phyloP scores from a whole-genome alignment of 2,888 invertebrate genomes.

The Chrysina gloriosa region DNA sequence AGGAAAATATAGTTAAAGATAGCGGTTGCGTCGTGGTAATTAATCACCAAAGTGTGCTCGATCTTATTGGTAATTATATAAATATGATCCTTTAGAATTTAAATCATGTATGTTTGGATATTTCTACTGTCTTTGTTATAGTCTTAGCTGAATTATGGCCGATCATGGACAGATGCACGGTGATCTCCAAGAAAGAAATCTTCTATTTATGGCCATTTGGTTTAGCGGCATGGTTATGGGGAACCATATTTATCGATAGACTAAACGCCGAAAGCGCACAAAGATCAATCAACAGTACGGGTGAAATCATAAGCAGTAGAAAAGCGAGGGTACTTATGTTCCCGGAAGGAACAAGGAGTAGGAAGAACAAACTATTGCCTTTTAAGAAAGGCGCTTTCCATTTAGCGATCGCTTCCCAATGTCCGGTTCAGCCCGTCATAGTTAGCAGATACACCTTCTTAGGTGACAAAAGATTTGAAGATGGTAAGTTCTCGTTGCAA shows the following conservation, averaged over 20 bases:
- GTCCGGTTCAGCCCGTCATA: slow-evolving; percentile 90
- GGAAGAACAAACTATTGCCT: slow-evolving; percentile 80
- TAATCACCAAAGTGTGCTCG: slow-evolving; percentile 91
- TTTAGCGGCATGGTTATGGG: slow-evolving; percentile 87
- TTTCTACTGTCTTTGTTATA: slow-evolving; percentile 56
- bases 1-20: slow-evolving; percentile 79
- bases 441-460: slow-evolving; percentile 86
- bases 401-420: slow-evolving; percentile 84
- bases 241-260: slow-evolving; percentile 89
- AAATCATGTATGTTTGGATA: not conserved
- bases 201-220: slow-evolving; percentile 88
- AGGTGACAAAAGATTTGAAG: slow-evolving; percentile 69
- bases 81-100: slow-evolving; percentile 25
- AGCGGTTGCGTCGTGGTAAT: slow-evolving; percentile 84
- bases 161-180: slow-evolving; percentile 80
- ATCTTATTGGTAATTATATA: slow-evolving; percentile 77
- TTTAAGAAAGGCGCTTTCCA: slow-evolving; percentile 98
- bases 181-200: slow-evolving; percentile 86
- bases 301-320: slow-evolving; percentile 73
- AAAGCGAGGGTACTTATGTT: slow-evolving; percentile 86
- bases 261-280: slow-evolving; percentile 78
- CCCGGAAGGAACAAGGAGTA: slow-evolving; percentile 92
- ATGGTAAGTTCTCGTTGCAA: slow-evolving; percentile 66
- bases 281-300: slow-evolving; percentile 78
- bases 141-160: slow-evolving; percentile 86